Percentiles rank a stretch among this genome's conserved stretches.
These are phyloP conservation scores for Psophia crepitans DNA, from an alignment of 2,113 vertebrate genomes.

Conservation along the genomic window DNA sequence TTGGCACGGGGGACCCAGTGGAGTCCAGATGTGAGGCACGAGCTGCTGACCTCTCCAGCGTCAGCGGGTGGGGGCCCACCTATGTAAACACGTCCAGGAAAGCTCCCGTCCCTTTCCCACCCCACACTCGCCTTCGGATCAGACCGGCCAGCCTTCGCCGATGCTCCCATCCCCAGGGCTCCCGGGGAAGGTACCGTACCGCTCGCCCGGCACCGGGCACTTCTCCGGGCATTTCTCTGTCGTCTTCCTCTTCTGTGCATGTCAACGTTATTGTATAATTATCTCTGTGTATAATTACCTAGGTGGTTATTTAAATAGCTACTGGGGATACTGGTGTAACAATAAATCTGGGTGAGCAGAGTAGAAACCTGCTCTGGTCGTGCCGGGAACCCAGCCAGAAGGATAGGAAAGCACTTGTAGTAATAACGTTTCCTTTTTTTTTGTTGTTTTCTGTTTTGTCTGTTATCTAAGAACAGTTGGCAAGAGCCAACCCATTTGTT, in stretches of 20 bases:
- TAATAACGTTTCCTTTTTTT: neutral
- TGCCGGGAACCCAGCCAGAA: neutral
- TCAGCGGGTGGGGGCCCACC: constrained; percentile 8
- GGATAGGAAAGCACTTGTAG: neutral
- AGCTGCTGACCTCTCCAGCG: neutral
- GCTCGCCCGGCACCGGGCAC: accelerated
- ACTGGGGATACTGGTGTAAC: neutral
- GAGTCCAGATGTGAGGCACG: neutral
- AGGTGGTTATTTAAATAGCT: neutral
- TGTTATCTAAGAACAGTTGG: neutral
- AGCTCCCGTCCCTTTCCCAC: neutral
- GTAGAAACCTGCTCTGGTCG: neutral
- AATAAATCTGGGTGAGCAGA: neutral
- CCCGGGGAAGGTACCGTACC: neutral
- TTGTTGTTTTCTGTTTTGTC: neutral
- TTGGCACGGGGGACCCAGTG: neutral
- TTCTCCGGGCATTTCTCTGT: neutral
- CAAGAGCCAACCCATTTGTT: neutral
- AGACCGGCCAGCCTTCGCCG: neutral
- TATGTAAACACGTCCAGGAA: constrained; percentile 45
- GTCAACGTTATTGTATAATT: accelerated
- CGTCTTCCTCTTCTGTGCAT: neutral
- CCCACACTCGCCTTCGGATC: neutral
- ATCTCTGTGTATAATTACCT: neutral
- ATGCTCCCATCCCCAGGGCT: neutral